Conservation (phyloP, 37 sponge, comb jelly and placozoan genomes). For the Agelas oroides region DNA sequence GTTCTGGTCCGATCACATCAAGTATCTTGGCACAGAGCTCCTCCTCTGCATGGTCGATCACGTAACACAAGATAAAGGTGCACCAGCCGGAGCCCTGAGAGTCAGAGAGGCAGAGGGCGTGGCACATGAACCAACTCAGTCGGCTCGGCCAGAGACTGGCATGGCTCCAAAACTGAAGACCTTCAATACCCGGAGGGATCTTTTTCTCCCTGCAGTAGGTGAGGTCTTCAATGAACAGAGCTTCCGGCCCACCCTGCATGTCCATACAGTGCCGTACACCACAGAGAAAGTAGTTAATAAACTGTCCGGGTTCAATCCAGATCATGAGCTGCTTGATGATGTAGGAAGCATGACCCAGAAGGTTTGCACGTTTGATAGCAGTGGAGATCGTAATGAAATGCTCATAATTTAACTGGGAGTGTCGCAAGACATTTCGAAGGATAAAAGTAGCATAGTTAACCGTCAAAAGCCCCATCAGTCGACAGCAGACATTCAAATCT, state of each 20-base stretch:
- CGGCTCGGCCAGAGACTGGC: not conserved
- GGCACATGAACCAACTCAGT: slow-evolving; percentile 21
- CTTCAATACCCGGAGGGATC: slow-evolving; percentile 13
- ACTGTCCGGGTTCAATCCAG: slow-evolving; percentile 32
- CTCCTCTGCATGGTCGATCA: slow-evolving; percentile 2
- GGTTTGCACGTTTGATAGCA: not conserved
- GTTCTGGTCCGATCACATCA: slow-evolving; percentile 9
- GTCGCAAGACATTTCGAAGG: slow-evolving; percentile 9
- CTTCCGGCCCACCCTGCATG: slow-evolving; percentile 6
- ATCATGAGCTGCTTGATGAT: slow-evolving; percentile 20
- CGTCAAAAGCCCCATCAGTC: not conserved
- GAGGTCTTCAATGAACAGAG: slow-evolving; percentile 22
- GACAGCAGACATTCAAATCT: not conserved
- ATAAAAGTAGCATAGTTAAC: not conserved
- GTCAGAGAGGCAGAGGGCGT: slow-evolving; percentile 2
- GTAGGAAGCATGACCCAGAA: slow-evolving; percentile 10
- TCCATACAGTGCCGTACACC: slow-evolving; percentile 8
- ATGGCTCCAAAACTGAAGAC: slow-evolving; percentile 37
- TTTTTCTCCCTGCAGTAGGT: not conserved
- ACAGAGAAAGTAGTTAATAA: slow-evolving; percentile 1
- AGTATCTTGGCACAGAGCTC: not conserved
- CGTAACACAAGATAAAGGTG: slow-evolving; percentile 8
- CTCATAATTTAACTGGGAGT: not conserved
- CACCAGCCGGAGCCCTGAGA: slow-evolving; percentile 1
- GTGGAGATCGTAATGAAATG: not conserved